These are phyloP conservation scores for Meleagris gallopavo DNA, from an alignment of 2,113 vertebrate genomes.

Conservation along the genomic window DNA sequence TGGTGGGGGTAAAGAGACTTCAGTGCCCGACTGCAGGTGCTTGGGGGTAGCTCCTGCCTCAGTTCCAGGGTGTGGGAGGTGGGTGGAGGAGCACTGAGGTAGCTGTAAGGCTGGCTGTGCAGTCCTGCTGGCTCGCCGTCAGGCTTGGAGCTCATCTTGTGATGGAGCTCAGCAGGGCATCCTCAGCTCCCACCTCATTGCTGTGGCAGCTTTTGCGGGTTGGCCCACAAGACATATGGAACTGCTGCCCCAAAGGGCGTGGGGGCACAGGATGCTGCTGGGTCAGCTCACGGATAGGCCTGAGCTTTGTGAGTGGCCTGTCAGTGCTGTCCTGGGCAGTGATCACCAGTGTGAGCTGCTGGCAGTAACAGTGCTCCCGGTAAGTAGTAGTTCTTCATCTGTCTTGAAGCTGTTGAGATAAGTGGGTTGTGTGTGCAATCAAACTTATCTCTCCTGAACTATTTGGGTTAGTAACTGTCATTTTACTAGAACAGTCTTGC, in stretches of 20 bases:
- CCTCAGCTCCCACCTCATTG: rapidly evolving
- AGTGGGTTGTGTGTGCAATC: neutral
- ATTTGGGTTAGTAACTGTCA: neutral
- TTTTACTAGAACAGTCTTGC: neutral
- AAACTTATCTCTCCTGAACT: neutral
- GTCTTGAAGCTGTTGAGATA: neutral
- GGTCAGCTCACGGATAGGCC: neutral
- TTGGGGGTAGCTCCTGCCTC: rapidly evolving
- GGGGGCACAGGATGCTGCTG: neutral
- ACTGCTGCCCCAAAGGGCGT: rapidly evolving
- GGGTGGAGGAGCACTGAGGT: neutral
- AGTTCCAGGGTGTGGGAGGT: neutral
- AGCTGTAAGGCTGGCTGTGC: neutral
- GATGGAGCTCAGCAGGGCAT: neutral
- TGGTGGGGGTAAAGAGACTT: neutral
- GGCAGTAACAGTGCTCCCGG: neutral
- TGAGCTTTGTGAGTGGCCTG: neutral
- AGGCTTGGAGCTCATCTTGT: neutral
- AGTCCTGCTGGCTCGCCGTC: neutral
- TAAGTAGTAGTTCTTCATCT: neutral
- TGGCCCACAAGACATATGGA: neutral
- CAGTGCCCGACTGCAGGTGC: neutral
- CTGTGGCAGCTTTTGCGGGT: neutral
- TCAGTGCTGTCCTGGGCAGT: neutral
- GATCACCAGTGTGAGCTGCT: too few species aligned